Evolutionary conservation across 2,888 invertebrate species (phyloP).

Genomic region (Hypolimnas misippus): DNA sequence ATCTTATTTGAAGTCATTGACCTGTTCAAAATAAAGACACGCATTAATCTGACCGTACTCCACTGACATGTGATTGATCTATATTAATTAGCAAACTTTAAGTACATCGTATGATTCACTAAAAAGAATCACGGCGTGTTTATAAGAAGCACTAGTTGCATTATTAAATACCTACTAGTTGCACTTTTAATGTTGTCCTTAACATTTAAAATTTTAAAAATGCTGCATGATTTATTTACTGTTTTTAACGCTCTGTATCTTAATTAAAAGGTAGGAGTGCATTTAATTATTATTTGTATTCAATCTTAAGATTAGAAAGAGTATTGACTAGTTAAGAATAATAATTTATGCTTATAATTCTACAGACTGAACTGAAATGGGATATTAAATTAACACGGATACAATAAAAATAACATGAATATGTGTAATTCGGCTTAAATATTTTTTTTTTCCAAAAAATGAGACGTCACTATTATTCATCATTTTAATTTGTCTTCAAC

Average conservation of each 20-base stretch:
- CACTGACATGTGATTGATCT: constrained; percentile 45
- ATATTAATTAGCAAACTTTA: constrained; percentile 36
- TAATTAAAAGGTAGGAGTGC: constrained; percentile 5
- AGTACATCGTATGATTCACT: constrained; percentile 12
- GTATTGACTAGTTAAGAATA: too few species aligned
- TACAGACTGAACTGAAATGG: too few species aligned
- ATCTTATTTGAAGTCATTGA: constrained; percentile 49
- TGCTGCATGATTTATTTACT: constrained; percentile 28
- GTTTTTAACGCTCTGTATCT: constrained; percentile 11
- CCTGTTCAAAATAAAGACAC: constrained; percentile 48
- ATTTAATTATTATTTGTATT: not conserved
- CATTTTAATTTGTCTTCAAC: too few species aligned
- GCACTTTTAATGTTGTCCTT: constrained; percentile 27
- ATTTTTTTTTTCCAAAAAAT: too few species aligned
- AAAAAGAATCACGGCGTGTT: not conserved
- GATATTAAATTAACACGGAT: too few species aligned
- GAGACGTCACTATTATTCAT: too few species aligned
- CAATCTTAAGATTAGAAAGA: too few species aligned
- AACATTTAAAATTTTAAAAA: constrained; percentile 31
- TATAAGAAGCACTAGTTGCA: constrained; percentile 42
- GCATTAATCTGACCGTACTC: constrained; percentile 44
- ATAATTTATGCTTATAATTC: too few species aligned
- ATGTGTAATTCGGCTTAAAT: too few species aligned
- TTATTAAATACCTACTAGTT: constrained; percentile 24
- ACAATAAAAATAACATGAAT: too few species aligned